phyloP scores from a whole-genome alignment of 2,797 vertebrate genomes.

The Pantherophis vulpinus region DNA sequence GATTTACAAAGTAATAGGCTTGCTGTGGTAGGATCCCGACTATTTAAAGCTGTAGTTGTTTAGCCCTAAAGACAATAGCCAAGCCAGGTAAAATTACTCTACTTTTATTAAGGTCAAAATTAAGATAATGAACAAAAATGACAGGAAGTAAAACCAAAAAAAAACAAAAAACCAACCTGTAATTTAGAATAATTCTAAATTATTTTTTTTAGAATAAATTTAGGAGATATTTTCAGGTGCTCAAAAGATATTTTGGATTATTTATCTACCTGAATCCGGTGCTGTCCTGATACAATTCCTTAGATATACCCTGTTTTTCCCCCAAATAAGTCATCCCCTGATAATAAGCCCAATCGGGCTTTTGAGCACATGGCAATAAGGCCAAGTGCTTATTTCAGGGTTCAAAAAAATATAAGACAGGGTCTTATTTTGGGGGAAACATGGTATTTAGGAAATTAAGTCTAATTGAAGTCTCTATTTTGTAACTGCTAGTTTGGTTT shows the following conservation, averaged over 20 bases:
- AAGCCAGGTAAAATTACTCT: too few relatives aligned
- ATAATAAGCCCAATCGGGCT: too few relatives aligned
- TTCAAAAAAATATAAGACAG: too few relatives aligned
- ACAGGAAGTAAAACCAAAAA: not conserved
- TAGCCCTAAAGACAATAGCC: not conserved
- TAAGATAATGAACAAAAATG: not conserved
- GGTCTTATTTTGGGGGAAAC: too few relatives aligned
- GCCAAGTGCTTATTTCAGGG: too few relatives aligned
- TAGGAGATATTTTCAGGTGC: not conserved
- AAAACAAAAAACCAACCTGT: not conserved
- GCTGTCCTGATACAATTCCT: not conserved
- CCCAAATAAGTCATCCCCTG: too few relatives aligned
- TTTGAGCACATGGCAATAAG: too few relatives aligned
- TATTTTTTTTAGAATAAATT: not conserved
- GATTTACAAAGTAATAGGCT: not conserved
- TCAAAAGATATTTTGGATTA: not conserved
- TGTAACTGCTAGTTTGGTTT: not conserved
- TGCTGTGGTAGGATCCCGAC: not conserved
- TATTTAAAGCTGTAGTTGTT: fast-evolving
- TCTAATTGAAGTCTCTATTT: not conserved
- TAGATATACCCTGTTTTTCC: not conserved
- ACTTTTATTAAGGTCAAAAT: not conserved
- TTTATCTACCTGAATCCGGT: not conserved
- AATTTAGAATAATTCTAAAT: not conserved
- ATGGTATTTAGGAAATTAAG: not conserved